These are phyloP conservation scores for Penaeus chinensis DNA, from an alignment of 1,140 invertebrate species.

Conservation along the genomic window DNA sequence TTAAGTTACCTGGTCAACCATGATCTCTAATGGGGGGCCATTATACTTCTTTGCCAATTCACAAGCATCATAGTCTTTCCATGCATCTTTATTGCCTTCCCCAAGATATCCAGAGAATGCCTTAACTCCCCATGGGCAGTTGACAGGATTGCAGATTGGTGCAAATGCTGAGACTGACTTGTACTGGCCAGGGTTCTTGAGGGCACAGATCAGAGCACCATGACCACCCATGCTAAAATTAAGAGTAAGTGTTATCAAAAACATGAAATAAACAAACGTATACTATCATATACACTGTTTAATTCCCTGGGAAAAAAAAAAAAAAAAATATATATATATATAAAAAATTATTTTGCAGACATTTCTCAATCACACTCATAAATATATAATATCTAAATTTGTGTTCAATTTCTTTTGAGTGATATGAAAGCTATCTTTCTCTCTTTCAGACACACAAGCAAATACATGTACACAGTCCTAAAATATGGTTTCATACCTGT, in stretches of 20 bases:
- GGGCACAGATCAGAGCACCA: slow-evolving; percentile 90
- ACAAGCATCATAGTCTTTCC: slow-evolving; percentile 91
- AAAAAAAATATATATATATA: too few species aligned
- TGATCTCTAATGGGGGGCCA: slow-evolving; percentile 84
- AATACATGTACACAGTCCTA: not conserved
- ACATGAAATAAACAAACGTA: not conserved
- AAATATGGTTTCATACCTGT: slow-evolving; percentile 62
- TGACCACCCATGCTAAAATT: slow-evolving; percentile 93
- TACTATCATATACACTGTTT: too few species aligned
- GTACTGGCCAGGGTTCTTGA: slow-evolving; percentile 93
- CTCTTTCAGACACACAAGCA: not conserved
- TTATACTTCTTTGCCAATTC: slow-evolving; percentile 85
- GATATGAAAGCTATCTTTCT: too few species aligned
- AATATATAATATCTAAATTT: too few species aligned
- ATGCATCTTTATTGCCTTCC: slow-evolving; percentile 72
- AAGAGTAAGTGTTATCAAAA: slow-evolving; percentile 54
- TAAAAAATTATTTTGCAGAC: too few species aligned
- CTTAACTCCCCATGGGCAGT: slow-evolving; percentile 88
- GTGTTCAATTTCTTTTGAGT: too few species aligned
- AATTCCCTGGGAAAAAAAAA: too few species aligned
- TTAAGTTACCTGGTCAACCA: slow-evolving; percentile 87
- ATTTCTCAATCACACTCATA: too few species aligned
- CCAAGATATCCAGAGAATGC: slow-evolving; percentile 91
- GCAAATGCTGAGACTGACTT: slow-evolving; percentile 95
- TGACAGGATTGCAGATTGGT: slow-evolving; percentile 90